Evolutionary conservation across 2,113 vertebrate species (phyloP).

Genomic region (Marmota flaviventris): DNA sequence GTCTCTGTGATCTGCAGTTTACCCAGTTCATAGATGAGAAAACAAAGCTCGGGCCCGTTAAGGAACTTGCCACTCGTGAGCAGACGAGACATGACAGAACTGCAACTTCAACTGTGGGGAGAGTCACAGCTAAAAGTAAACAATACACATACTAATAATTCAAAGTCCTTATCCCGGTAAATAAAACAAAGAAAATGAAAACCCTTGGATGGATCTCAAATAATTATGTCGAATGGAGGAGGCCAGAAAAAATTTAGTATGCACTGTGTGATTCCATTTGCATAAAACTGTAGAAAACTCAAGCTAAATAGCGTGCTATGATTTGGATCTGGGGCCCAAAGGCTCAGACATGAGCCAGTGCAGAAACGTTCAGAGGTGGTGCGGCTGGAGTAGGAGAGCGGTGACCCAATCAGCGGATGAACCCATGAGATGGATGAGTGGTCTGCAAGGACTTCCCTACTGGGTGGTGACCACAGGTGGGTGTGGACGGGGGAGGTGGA

Average conservation of each 20-base stretch:
- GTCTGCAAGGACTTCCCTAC: no score
- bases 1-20: background rate
- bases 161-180: constrained; percentile 38
- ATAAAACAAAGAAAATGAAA: constrained; percentile 61
- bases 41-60: background rate
- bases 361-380: no score
- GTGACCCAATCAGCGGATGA: no score
- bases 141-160: background rate
- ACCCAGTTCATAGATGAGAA: background rate
- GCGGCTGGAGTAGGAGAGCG: no score
- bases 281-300: background rate
- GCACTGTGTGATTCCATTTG: background rate
- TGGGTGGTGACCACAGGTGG: no score
- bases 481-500: no score
- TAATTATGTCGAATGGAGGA: constrained; percentile 35
- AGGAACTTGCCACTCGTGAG: background rate
- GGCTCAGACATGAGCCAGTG: no score
- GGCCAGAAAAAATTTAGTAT: background rate
- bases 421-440: no score
- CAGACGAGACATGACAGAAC: background rate
- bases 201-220: constrained; percentile 54
- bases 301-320: background rate
- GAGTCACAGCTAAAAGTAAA: constrained; percentile 36
- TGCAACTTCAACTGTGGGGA: constrained; percentile 35
- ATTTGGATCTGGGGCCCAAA: no score